A percentile compares a stretch with the other conserved stretches of the same genome.
Evolutionary conservation across 2,797 vertebrate species (phyloP).

Genomic region (Scomberomorus guttatus): DNA sequence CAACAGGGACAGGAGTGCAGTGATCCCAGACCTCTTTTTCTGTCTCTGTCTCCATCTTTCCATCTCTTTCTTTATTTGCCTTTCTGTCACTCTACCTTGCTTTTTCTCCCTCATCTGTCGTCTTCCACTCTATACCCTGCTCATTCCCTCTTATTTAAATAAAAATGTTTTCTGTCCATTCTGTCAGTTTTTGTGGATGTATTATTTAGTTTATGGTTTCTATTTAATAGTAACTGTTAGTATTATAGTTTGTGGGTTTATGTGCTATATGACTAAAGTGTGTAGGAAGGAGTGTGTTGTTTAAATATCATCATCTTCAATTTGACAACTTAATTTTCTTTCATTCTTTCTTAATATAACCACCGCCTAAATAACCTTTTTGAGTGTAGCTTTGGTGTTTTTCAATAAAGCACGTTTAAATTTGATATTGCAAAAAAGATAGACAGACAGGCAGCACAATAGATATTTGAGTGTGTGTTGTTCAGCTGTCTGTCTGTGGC

Average conservation of each 20-base stretch:
- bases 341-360: conserved; percentile 9
- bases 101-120: conserved; percentile 8
- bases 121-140: neutral
- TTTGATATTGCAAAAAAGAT: neutral
- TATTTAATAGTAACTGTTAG: no score
- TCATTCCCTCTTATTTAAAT: neutral
- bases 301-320: conserved; percentile 32
- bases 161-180: neutral
- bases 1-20: conserved; percentile 77
- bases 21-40: conserved; percentile 71
- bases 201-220: no score
- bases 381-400: neutral
- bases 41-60: conserved; percentile 47
- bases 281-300: conserved; percentile 1
- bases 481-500: conserved; percentile 4
- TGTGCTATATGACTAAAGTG: neutral
- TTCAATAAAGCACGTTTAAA: conserved; percentile 24
- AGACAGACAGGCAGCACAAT: neutral
- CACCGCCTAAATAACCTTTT: neutral
- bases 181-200: neutral
- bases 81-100: conserved; percentile 25
- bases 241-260: conserved; percentile 1
- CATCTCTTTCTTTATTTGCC: conserved; percentile 44
- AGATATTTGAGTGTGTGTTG: conserved; percentile 10
- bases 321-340: conserved; percentile 24